phyloP scores from a whole-genome alignment of 2,888 invertebrate genomes.

The Pherbina coryleti region DNA sequence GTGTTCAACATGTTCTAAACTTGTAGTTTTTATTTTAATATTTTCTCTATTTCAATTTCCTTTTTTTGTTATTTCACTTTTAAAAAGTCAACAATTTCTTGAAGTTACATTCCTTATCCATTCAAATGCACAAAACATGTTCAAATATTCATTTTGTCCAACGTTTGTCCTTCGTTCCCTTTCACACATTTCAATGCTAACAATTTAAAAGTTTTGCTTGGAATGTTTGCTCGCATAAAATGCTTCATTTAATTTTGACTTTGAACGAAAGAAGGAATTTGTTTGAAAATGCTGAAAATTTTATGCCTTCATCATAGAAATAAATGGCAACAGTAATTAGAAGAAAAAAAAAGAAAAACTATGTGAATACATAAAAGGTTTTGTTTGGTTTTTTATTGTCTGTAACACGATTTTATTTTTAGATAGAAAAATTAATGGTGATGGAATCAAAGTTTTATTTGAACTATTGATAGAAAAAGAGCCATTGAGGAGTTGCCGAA shows the following conservation, averaged over 20 bases:
- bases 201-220: slow-evolving; percentile 13
- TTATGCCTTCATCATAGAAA: not conserved
- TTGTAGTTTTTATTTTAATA: not conserved
- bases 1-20: no score
- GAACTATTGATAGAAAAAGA: not conserved
- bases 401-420: no score
- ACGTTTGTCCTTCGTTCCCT: not conserved
- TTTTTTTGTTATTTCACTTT: not conserved
- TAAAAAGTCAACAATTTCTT: not conserved
- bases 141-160: not conserved
- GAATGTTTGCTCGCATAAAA: slow-evolving; percentile 27
- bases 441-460: not conserved
- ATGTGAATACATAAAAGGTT: not conserved
- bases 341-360: not conserved
- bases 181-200: slow-evolving; percentile 5
- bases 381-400: not conserved
- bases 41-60: not conserved
- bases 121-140: not conserved
- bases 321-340: slow-evolving; percentile 2
- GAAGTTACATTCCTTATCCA: not conserved
- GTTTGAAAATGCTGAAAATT: not conserved
- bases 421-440: no score
- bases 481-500: no score
- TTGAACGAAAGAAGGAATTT: not conserved
- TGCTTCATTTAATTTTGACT: slow-evolving; percentile 28